Evolutionary conservation across 2,888 invertebrate species (phyloP).

Genomic region (Acronicta leporina): DNA sequence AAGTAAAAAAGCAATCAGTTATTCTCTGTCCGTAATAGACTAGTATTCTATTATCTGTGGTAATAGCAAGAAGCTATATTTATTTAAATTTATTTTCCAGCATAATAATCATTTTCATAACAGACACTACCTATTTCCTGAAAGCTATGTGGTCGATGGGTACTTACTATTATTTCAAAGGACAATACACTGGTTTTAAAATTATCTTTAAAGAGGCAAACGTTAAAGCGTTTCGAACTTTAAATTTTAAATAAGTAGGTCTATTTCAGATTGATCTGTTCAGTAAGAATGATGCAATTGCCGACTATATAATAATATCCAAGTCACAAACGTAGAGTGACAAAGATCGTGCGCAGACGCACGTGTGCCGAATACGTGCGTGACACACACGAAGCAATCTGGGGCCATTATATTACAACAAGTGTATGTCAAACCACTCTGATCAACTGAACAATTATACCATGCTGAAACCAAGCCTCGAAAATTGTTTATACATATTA

Average conservation of each 20-base stretch:
- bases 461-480: not conserved
- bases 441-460: not conserved
- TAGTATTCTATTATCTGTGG: too few species aligned
- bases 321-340: conserved; percentile 4
- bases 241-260: not conserved
- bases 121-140: not conserved
- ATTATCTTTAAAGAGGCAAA: not conserved
- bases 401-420: not conserved
- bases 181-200: not conserved
- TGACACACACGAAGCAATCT: conserved; percentile 3
- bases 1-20: too few species aligned
- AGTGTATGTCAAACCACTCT: not conserved
- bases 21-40: too few species aligned
- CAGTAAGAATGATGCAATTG: conserved; percentile 9
- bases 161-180: not conserved
- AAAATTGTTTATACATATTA: not conserved
- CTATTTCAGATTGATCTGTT: not conserved
- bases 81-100: too few species aligned
- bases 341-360: conserved; percentile 34
- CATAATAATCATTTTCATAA: not conserved
- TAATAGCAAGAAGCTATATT: too few species aligned
- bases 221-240: not conserved
- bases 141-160: not conserved
- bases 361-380: conserved; percentile 23
- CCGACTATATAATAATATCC: conserved; percentile 7